Evolutionary conservation across 2,888 invertebrate species (phyloP), one percentile per base, ranked within the genome.

Genomic region (Unio pictorum): DNA sequence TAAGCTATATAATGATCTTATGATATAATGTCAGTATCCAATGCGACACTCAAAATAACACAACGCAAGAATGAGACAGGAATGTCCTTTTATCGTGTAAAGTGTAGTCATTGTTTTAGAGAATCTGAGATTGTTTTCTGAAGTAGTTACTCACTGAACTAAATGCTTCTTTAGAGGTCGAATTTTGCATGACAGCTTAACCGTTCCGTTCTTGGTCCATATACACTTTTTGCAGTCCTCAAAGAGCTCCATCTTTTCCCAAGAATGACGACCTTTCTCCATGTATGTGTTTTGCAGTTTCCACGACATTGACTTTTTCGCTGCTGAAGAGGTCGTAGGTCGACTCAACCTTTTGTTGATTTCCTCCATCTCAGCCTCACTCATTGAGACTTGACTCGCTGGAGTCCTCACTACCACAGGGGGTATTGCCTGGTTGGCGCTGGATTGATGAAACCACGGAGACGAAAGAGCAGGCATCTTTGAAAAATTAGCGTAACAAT

Each of bases 171-270:
- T 66, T 15, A 69, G 69, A 1, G 84, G 84, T 30, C 83, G 71
- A 18, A 82, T 80, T 69, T 86, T 84, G 69, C 82, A 86, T 4
- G 81, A 72, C 11, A 66, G 68, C 64, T 76, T 80, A 11, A 84
- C 71, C 15, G 77, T 70, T 1, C 86, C 86, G 23, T 72, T 66
- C 1, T 71, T 69, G 7, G 81, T 85, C 86, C 86, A 87, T 81
- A 86, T 80, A 55, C 84, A 84, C 34, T 82, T 83, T 67, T 86
- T 84, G 68, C 81, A 81, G 73, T 87, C 87, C 23, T 80, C 80
- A 65, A 83, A 84, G 18, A 86, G 76, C 55, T 84, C 82, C 87
- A 86, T 85, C 73, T 84, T 85, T 26, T 81, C 69, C 87, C 87
- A 87, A 4, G 84, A 76, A 68, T 86, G 84, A 7, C 81, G 71